A percentile compares a stretch with the other conserved stretches of the same genome.
phyloP scores from a whole-genome alignment of 2,113 vertebrate species.

The Eira barbara region DNA sequence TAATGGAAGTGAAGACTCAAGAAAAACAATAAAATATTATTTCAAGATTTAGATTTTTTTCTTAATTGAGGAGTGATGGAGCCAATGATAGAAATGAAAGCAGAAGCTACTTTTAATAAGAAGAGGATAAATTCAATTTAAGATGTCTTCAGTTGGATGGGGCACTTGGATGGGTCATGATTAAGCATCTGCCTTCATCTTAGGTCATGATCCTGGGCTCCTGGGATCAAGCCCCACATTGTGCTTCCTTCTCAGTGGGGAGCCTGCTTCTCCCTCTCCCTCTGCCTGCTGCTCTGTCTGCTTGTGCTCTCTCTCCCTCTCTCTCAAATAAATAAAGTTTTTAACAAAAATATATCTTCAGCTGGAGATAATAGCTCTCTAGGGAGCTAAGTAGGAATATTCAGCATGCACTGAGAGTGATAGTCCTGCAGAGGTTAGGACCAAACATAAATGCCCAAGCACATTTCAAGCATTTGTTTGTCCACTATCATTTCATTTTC shows the following conservation, averaged over 20 bases:
- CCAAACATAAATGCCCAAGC: background rate
- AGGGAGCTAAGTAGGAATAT: background rate
- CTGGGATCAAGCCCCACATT: fast-evolving
- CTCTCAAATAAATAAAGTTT: background rate
- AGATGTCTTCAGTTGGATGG: background rate
- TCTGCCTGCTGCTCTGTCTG: background rate
- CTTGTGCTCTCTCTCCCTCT: background rate
- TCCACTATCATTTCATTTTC: background rate
- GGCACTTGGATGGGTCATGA: too few relatives aligned
- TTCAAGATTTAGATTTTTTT: background rate
- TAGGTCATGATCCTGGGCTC: background rate
- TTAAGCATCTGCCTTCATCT: background rate
- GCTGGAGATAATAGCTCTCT: background rate
- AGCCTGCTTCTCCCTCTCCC: background rate
- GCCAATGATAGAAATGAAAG: background rate
- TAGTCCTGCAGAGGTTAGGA: background rate
- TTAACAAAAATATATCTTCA: background rate
- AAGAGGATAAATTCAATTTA: background rate
- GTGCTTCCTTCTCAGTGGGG: background rate
- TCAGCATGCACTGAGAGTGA: background rate
- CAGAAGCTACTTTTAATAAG: background rate
- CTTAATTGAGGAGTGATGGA: background rate
- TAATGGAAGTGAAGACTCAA: background rate
- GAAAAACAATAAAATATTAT: background rate
- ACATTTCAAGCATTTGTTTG: background rate